Conservation (phyloP, 2,113 vertebrate genomes). For the Sylvia atricapilla region DNA sequence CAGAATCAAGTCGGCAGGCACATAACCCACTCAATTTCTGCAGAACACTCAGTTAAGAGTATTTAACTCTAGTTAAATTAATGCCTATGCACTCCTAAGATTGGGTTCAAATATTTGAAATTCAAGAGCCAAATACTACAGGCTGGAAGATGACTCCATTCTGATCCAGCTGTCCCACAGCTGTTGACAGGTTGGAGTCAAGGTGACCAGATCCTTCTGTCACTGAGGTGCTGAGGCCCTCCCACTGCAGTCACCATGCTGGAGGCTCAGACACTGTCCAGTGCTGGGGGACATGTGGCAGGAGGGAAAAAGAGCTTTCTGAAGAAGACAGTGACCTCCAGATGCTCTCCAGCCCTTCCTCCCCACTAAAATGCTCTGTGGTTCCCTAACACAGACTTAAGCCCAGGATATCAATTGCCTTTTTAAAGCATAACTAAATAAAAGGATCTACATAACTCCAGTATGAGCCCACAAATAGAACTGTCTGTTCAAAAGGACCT, state of each 20-base stretch:
- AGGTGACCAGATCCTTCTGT: neutral
- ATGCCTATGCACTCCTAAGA: neutral
- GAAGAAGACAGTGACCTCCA: neutral
- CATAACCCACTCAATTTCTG: constrained; percentile 12
- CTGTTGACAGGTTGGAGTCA: neutral
- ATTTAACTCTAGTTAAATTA: constrained; percentile 20
- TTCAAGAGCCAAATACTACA: neutral
- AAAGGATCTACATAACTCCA: neutral
- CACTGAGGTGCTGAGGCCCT: neutral
- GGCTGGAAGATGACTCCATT: neutral
- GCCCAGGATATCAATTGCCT: neutral
- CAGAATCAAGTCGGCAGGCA: neutral
- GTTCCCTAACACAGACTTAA: neutral
- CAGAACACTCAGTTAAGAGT: constrained; percentile 1
- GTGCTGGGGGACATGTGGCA: neutral
- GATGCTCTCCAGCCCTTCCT: neutral
- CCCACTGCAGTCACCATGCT: neutral
- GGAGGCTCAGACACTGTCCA: neutral
- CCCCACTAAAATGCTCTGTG: neutral
- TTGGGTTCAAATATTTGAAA: constrained; percentile 16
- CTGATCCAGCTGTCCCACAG: neutral
- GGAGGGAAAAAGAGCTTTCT: neutral
- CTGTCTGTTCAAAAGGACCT: neutral
- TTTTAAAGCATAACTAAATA: neutral
- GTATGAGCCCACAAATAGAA: neutral